Evolutionary conservation across 2,113 vertebrate genomes (phyloP), one percentile per base, ranked within the genome.

Genomic region (Danionella cerebrum): DNA sequence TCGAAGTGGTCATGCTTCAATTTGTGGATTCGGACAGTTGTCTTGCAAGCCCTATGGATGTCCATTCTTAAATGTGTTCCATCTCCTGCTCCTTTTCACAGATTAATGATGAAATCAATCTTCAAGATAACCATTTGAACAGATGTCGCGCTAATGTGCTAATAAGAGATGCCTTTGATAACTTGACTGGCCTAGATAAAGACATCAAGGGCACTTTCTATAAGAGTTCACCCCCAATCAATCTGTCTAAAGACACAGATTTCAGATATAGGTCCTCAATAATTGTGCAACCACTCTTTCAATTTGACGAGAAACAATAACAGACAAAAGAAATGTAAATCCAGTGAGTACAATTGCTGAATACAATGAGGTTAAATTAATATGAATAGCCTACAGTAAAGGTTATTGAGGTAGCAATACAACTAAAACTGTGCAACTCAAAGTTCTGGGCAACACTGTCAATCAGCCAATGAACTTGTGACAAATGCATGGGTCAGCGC

Each of bases 101-200:
- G 18, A 48, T 14, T 36, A 48, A 35, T 24, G 45, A 33, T 60
- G 45, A 53, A 66, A 47, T 60, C 53, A 47, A 33, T 60, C 27
- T 35, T 11, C 19, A 11, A 3, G 67, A 59, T 74, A 65, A 74
- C 27, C 66, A 65, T 62, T 63, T 22, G 44, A 55, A 68, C 62
- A 66, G 60, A 57, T 51, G 52, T 70, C 65, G 66, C 54, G 53
- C 47, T 70, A 70, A 75, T 70, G 54, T 55, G 14, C 65, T 48
- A 60, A 38, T 39, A 65, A 65, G 14, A 54, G 55, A 70, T 70
- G 63, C 60, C 51, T 21, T 22, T 33, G 62, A 70, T 53, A 44
- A 36, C 36, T 25, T 21, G 18, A 44, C 51, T 48, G 35, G 48
- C 72, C 60, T 18, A 55, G 65, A 62, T 44, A 65, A 73, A 57